Base-by-base conservation (phyloP, 1,140 invertebrate genomes). In the Zeugodacus cucurbitae region DNA sequence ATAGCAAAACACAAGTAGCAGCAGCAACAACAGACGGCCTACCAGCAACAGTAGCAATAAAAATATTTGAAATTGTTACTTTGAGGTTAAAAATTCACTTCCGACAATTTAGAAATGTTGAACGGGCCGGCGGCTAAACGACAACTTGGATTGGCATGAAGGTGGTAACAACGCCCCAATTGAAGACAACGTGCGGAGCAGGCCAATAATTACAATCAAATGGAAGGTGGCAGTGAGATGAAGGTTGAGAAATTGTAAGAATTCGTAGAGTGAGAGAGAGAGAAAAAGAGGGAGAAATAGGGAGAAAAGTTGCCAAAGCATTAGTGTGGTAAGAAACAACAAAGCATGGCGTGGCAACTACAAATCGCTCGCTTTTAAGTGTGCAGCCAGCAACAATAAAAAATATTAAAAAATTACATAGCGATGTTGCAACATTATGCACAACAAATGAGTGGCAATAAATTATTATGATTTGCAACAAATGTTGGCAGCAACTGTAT, bases 381-480 rank as follows among this genome's bases (percentile, higher is more conserved):
- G 74, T 41, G 6, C 22, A 48, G 74, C 7, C 32, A 7, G 74
- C 11, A 41, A 26, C 32, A 58, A 62, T 41, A 74, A 78, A 37
- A 88, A 41, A 54, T 54, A 54, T 54, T 54, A 41, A 41, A 41
- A 41, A 74, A 62, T 62, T 48, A 22, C 74, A 82, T 14, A 5
- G 22, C 74, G 26, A 86, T 20, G 26, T 54, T 86, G 58, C 85
- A 58, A 32, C 85, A 86, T 86, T 59, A 86, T 41, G 58, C 85
- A 88, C 82, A 87, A 87, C 87, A 90, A 90, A 90, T 90, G 90
- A 90, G 88, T 90, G 88, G 88, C 90, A 89, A 89, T 90, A 89
- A 90, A 90, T 90, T 90, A 90, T 90, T 89, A 89, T 89, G 90
- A 90, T 90, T 90, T 89, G 88, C 88, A 87, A 82, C 87, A 85